These are phyloP conservation scores for Drosophila orosa DNA, from an alignment of 1,140 invertebrate genomes.

Conservation along the genomic window DNA sequence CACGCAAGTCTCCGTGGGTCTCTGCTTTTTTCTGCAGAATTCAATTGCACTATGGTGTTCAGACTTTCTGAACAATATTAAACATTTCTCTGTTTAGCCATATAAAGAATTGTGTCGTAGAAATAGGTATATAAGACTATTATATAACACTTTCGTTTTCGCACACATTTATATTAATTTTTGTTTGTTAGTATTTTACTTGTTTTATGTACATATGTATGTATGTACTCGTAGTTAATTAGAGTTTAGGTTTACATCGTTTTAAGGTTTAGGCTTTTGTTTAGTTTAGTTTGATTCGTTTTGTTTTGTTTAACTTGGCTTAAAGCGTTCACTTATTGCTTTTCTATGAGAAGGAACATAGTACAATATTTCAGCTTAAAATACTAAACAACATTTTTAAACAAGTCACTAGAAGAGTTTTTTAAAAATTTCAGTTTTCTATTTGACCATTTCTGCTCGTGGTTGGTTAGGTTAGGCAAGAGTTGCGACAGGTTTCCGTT, in stretches of 20 bases:
- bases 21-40: slow-evolving; percentile 8
- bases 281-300: slow-evolving; percentile 69
- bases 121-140: slow-evolving; percentile 57
- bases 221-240: slow-evolving; percentile 39
- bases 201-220: slow-evolving; percentile 29
- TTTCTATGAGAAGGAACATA: slow-evolving; percentile 80
- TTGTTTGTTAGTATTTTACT: slow-evolving; percentile 16
- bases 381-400: slow-evolving; percentile 76
- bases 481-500: slow-evolving; percentile 28
- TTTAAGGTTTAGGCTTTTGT: slow-evolving; percentile 59
- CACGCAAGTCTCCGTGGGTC: slow-evolving; percentile 14
- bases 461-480: slow-evolving; percentile 21
- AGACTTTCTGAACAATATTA: slow-evolving; percentile 48
- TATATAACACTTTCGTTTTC: slow-evolving; percentile 30
- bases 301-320: slow-evolving; percentile 68
- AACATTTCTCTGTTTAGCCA: slow-evolving; percentile 45
- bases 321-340: slow-evolving; percentile 78
- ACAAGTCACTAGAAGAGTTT: slow-evolving; percentile 74
- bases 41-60: slow-evolving; percentile 43
- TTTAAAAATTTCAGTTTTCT: slow-evolving; percentile 13
- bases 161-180: slow-evolving; percentile 65
- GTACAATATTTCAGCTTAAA: slow-evolving; percentile 75
- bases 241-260: slow-evolving; percentile 29
- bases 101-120: slow-evolving; percentile 58
- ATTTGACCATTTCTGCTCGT: slow-evolving; percentile 25